Percentiles rank a stretch among this genome's conserved stretches.
phyloP scores from a whole-genome alignment of 2,113 vertebrate species.

The Rhinoderma darwinii region DNA sequence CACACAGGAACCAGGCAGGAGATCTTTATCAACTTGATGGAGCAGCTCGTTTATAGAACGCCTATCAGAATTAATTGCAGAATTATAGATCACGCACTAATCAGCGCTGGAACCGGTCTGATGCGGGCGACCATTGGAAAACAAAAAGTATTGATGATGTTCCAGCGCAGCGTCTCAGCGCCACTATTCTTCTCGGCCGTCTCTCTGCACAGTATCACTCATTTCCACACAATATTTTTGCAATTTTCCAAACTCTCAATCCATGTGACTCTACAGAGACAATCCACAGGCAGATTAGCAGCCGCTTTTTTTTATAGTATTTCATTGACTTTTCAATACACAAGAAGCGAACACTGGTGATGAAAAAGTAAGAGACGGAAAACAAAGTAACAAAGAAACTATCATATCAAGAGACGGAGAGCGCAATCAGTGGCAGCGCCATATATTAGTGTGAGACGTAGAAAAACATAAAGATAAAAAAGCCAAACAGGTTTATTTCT shows the following conservation, averaged over 20 bases:
- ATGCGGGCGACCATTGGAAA: not conserved
- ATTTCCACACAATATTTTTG: slow-evolving; percentile 67
- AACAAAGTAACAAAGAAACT: not conserved
- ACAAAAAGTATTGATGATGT: slow-evolving; percentile 27
- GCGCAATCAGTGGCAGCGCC: not conserved
- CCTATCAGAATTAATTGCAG: slow-evolving; percentile 33
- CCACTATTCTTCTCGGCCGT: not conserved
- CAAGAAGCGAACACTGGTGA: slow-evolving; percentile 60
- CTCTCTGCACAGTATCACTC: slow-evolving; percentile 40
- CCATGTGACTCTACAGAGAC: slow-evolving; percentile 68
- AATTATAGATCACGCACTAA: slow-evolving; percentile 18
- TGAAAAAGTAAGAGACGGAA: slow-evolving; percentile 61
- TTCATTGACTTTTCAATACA: slow-evolving; percentile 73
- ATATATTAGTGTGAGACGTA: not conserved
- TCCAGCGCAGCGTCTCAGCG: not conserved
- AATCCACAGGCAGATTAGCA: slow-evolving; percentile 71
- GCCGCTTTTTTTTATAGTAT: slow-evolving; percentile 69
- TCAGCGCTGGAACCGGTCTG: not conserved
- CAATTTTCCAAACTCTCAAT: slow-evolving; percentile 70
- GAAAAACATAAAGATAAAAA: not conserved
- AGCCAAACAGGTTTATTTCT: not conserved
- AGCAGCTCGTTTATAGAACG: slow-evolving; percentile 6
- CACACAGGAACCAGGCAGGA: not conserved
- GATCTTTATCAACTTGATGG: slow-evolving; percentile 39
- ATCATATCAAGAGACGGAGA: not conserved